Evolutionary conservation across 2,113 vertebrate species (phyloP), one percentile per base, ranked within the genome.

Genomic region (Phoenicopterus ruber): DNA sequence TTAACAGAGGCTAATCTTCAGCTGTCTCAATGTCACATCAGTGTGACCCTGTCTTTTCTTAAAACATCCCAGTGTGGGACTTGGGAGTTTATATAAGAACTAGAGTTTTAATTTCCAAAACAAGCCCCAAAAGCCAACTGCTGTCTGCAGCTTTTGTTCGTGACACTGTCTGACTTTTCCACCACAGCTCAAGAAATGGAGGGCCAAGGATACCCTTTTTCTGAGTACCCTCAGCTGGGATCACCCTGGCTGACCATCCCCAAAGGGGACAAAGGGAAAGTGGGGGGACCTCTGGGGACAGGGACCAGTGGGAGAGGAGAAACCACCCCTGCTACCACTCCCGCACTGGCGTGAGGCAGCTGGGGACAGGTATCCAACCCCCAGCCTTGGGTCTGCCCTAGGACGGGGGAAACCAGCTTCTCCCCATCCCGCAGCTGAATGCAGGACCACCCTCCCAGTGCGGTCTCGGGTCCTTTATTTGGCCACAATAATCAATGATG

Each of bases 341-440:
- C 26, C 2, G 2, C 29, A n/a, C 11, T 1, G 1, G 11, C 38
- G 20, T 0, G 2, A 78, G 46, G 50, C 49, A 82, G 26, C n/a
- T 38, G 15, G 52, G 46, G 40, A 50, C 47, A 67, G 40, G 29
- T 32, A 18, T 59, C 22, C 42, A n/a, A 31, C 4, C 3, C 6
- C 19, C 14, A 40, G 11, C 47, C 17, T 57, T 21, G 17, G 61
- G 38, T 13, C 31, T 86, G 19, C 10, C 11, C 14, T 7, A 20
- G n/a, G 14, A 50, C 61, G 22, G 8, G 20, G 38, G 5, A 54
- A 42, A 63, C 13, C 5, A 1, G 26, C 38, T 76, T 42, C 44
- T 76, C 44, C 19, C 25, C 29, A 63, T 74, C 42, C 34, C 9
- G 1, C 1, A 2, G 20, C 15, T 3, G 6, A 62, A 67, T 62